Base-by-base conservation (phyloP, 2,797 vertebrate species). In the Taenioides sp. region DNA sequence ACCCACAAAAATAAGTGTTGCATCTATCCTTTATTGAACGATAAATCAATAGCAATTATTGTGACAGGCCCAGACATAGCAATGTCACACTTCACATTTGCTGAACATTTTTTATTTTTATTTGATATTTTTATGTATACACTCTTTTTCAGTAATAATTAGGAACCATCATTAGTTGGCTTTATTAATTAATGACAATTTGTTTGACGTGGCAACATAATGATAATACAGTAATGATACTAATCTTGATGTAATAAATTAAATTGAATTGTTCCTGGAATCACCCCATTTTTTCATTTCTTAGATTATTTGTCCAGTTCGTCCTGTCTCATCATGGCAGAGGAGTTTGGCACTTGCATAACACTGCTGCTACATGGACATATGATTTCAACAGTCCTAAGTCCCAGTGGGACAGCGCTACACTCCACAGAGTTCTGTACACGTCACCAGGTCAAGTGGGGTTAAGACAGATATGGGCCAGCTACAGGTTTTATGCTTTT, bases 371-470 rank as follows among this genome's bases (percentile, higher is more conserved):
- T 80, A 75, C 72, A 74, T 69, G 78, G 78, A 79, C 71, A 70
- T 67, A 77, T 67, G 57, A 79, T 68, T 64, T 37, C 75, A 70
- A 73, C 43, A 79, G 91, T 92, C 87, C 89, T 75, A 91, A 91
- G 91, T 94, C 77, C 86, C 52, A 17, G 69, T 52, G 67, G 71
- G 65, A 64, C 73, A 74, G 87, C 82, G 84, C 74, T 43, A 83
- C 3, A 89, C 92, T 93, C 91, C 80, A 87, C 57, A 91, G 81
- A 57, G 64, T 65, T 60, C 65, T 70, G 76, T 87, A 91, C 93
- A 94, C 87, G 74, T 94, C 90, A 91, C 50, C 87, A 0, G 27
- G 28, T 58, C 47, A 34, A 18, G 69, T 71, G 14, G 57, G 63
- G 60, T 86, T 84, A 59, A 55, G 81, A 79, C 83, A 77, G 31